phyloP scores from a whole-genome alignment of 1,140 invertebrate species.

The Sitobion miscanthi region DNA sequence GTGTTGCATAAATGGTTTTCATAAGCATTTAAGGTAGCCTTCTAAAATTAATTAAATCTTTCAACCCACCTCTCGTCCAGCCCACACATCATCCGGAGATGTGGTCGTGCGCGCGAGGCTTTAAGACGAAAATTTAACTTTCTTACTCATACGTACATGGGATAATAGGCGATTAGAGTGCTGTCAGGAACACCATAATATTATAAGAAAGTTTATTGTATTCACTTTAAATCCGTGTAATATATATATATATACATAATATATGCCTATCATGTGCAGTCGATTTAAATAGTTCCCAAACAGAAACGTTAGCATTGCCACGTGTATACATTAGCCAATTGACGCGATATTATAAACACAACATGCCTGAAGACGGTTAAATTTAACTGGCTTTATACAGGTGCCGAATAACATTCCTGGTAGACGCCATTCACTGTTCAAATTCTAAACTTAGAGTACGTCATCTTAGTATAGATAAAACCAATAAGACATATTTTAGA shows the following conservation, averaged over 20 bases:
- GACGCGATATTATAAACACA: background rate
- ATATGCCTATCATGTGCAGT: background rate
- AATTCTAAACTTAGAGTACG: background rate
- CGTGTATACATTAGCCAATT: background rate
- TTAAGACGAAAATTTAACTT: conserved; percentile 29
- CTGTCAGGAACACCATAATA: conserved; percentile 22
- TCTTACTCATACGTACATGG: background rate
- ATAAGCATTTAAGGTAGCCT: conserved; percentile 34
- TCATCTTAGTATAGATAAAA: background rate
- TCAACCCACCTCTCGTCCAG: no score
- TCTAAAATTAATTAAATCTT: conserved; percentile 40
- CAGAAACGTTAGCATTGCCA: background rate
- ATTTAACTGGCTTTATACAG: background rate
- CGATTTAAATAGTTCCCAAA: conserved; percentile 3
- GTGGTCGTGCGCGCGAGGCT: background rate
- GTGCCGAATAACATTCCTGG: background rate
- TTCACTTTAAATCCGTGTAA: conserved; percentile 21
- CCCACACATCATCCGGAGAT: background rate
- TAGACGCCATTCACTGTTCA: background rate
- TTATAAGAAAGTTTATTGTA: conserved; percentile 28
- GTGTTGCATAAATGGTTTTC: conserved; percentile 30
- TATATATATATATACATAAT: no score
- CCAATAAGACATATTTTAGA: no score
- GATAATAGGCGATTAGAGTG: conserved; percentile 31
- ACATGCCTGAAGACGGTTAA: background rate